phyloP scores from a whole-genome alignment of 37 sponge, comb jelly and placozoan genomes.

The Axinella damicornis region DNA sequence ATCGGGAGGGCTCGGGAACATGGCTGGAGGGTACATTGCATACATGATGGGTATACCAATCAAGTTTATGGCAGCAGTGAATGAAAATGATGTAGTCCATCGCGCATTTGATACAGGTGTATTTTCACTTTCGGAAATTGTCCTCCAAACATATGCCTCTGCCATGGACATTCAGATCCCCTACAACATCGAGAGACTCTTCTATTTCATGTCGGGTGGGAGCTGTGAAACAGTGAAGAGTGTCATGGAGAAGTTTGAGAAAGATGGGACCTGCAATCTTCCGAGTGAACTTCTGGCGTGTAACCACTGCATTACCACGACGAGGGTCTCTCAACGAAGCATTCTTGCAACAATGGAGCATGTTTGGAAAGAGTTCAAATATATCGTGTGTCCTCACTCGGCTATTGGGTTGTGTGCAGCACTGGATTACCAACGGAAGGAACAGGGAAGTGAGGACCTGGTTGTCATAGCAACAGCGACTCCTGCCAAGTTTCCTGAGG shows the following conservation, averaged over 20 bases:
- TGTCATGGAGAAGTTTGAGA: slow-evolving; percentile 42
- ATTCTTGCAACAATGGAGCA: slow-evolving; percentile 35
- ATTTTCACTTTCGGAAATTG: neutral
- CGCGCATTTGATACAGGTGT: slow-evolving; percentile 15
- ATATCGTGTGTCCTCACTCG: slow-evolving; percentile 76
- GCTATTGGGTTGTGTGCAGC: slow-evolving; percentile 50
- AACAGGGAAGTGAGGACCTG: neutral
- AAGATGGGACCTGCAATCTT: neutral
- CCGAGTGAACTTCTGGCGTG: neutral
- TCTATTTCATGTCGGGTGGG: slow-evolving; percentile 44
- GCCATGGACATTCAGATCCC: slow-evolving; percentile 73
- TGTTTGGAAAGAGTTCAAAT: slow-evolving; percentile 36
- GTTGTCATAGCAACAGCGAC: slow-evolving; percentile 71
- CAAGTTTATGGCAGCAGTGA: slow-evolving; percentile 54
- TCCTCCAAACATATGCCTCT: slow-evolving; percentile 48
- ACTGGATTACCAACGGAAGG: neutral
- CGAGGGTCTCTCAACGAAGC: slow-evolving; percentile 18
- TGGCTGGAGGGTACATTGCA: slow-evolving; percentile 49
- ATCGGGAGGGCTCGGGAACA: slow-evolving; percentile 69
- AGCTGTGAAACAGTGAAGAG: slow-evolving; percentile 2
- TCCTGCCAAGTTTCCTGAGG: slow-evolving; percentile 65
- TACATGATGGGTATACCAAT: slow-evolving; percentile 67
- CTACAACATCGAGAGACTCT: slow-evolving; percentile 80
- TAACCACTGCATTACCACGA: slow-evolving; percentile 5
- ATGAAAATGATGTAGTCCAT: slow-evolving; percentile 65